Evolutionary conservation across 2,888 invertebrate species (phyloP), one percentile per base, ranked within the genome.

Genomic region (Zygaena filipendulae): DNA sequence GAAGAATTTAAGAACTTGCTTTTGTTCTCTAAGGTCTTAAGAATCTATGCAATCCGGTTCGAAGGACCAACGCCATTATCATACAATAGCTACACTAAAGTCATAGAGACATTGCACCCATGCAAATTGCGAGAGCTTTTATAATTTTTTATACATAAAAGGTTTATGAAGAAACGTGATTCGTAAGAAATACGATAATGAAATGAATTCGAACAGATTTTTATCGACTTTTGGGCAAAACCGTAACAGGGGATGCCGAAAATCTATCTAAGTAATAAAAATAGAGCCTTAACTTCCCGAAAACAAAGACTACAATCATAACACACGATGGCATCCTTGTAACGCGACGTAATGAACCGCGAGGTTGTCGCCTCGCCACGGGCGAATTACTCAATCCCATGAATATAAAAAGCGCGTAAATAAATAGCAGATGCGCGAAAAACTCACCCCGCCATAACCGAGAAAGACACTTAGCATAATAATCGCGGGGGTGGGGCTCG

Each of bases 341-440:
- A 59, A 59, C 53, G 30, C 40, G 39, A 52, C 52, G 59, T 72
- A 77, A 75, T 74, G 75, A 75, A 72, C 69, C n/a, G n/a, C n/a
- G n/a, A n/a, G n/a, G n/a, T n/a, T n/a, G 59, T 59, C 61, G 62
- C 55, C 55, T 60, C 49, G 53, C 60, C 54, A 60, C 59, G 59
- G 58, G 49, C 58, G 54, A 59, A 48, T 51, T 62, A 57, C 59
- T 55, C 63, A 70, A 67, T 62, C 62, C 68, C 49, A 77, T 77
- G 77, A 79, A 77, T 79, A 75, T 70, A 75, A 74, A 69, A 70
- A 77, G 59, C 67, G 67, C 70, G 71, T 75, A 79, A 79, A 75
- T 77, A 79, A 77, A 79, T 77, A 79, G 72, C 77, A 77, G 79
- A 79, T 77, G 79, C 72, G 75, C 75, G 75, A 75, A 79, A 75